These are phyloP conservation scores for Dermatemys mawii DNA, from an alignment of 2,113 vertebrate species.

Conservation along the genomic window DNA sequence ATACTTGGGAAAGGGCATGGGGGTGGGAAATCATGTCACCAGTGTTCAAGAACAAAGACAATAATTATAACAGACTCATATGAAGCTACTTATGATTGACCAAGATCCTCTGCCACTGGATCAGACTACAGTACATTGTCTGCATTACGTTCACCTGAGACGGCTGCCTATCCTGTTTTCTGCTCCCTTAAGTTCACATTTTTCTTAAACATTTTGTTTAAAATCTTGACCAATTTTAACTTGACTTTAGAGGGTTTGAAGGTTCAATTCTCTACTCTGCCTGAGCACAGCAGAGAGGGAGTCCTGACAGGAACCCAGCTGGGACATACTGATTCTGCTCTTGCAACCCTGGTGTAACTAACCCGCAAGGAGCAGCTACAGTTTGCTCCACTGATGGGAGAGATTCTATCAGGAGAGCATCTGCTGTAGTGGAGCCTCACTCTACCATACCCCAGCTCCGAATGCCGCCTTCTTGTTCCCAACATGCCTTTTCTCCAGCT, in stretches of 20 bases:
- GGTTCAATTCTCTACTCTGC: background rate
- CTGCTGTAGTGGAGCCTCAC: background rate
- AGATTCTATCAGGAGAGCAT: background rate
- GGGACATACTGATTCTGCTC: background rate
- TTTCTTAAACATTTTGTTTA: background rate
- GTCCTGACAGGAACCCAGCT: background rate
- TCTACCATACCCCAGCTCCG: background rate
- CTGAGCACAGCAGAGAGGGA: background rate
- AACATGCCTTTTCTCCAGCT: fast-evolving
- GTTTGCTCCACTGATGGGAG: background rate
- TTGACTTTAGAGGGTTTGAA: background rate
- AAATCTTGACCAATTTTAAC: background rate
- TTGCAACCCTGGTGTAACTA: background rate
- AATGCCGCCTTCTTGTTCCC: background rate
- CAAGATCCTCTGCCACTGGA: background rate
- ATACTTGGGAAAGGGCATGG: fast-evolving
- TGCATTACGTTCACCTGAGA: background rate
- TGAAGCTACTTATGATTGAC: fast-evolving
- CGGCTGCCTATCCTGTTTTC: background rate
- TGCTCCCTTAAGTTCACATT: background rate
- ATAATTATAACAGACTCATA: background rate
- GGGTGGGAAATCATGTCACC: background rate
- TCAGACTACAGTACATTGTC: background rate
- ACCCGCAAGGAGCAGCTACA: fast-evolving
- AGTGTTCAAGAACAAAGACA: background rate